phyloP scores from a whole-genome alignment of 2,797 vertebrate genomes.

The Semaprochilodus insignis region DNA sequence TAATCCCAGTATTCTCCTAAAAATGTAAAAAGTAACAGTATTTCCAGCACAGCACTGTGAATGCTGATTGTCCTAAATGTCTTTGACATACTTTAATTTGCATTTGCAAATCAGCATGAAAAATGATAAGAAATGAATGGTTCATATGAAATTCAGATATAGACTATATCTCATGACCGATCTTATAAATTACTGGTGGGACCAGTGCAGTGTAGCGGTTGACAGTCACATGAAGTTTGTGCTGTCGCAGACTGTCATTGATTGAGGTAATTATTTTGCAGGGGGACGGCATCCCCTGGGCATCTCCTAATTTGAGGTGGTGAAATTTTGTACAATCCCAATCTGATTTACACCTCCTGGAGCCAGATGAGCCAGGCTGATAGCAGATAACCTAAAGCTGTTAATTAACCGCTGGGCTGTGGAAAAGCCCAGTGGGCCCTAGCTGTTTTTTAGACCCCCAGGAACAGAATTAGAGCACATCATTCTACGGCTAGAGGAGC shows the following conservation, averaged over 20 bases:
- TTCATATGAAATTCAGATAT: not conserved
- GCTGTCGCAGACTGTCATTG: constrained; percentile 20
- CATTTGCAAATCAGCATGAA: too few species aligned
- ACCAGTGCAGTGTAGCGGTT: not conserved
- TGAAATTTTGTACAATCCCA: constrained; percentile 17
- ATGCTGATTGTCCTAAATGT: not conserved
- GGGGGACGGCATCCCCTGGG: constrained; percentile 15
- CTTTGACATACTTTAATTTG: not conserved
- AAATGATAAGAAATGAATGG: not conserved
- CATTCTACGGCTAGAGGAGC: not conserved
- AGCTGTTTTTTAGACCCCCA: not conserved
- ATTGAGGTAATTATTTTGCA: constrained; percentile 44
- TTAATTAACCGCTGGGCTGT: constrained; percentile 48
- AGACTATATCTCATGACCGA: not conserved
- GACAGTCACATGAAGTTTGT: not conserved
- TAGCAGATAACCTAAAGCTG: constrained; percentile 48
- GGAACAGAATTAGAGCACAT: constrained; percentile 14
- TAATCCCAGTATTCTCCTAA: too few species aligned
- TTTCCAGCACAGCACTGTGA: not conserved
- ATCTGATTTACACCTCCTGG: constrained; percentile 42
- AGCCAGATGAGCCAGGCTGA: constrained; percentile 41
- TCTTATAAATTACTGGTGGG: not conserved
- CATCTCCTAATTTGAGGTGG: constrained; percentile 25
- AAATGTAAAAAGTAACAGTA: too few species aligned
- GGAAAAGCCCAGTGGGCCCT: constrained; percentile 1